Conservation (phyloP, 2,888 invertebrate genomes). For the Anagyrus pseudococci region DNA sequence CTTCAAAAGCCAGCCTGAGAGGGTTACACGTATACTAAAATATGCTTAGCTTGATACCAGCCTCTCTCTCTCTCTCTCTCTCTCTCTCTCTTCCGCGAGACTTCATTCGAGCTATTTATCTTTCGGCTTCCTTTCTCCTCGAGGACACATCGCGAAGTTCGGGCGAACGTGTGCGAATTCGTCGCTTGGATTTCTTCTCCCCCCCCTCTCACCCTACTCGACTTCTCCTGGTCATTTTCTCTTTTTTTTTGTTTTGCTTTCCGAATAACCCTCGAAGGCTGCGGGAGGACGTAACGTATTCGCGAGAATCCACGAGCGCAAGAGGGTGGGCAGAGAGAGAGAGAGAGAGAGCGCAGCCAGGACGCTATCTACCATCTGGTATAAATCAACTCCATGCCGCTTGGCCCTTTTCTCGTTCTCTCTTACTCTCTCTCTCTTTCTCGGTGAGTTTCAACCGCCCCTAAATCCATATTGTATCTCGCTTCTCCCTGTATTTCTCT, state of each 20-base stretch:
- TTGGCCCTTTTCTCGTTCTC: too few species aligned
- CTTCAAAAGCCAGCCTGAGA: too few species aligned
- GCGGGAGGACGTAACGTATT: background rate
- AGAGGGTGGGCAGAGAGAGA: background rate
- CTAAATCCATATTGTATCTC: constrained; percentile 53
- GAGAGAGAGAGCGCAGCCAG: constrained; percentile 8
- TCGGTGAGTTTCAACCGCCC: constrained; percentile 51
- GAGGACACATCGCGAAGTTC: background rate
- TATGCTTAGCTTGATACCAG: constrained; percentile 19
- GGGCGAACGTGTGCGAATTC: constrained; percentile 10
- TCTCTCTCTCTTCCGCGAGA: background rate
- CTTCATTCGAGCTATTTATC: too few species aligned
- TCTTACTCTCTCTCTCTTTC: too few species aligned
- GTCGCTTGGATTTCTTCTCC: constrained; percentile 23
- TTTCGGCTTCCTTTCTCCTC: background rate
- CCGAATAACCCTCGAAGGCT: constrained; percentile 4
- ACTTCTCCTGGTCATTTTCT: background rate
- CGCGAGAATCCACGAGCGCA: background rate
- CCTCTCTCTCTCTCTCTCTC: constrained; percentile 5
- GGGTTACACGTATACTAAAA: too few species aligned
- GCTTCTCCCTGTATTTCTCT: constrained; percentile 39
- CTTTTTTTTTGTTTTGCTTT: background rate
- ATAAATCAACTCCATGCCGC: constrained; percentile 60
- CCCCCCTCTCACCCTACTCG: background rate
- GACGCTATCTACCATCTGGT: constrained; percentile 58